phyloP scores from a whole-genome alignment of 2,113 vertebrate species.

The Poeciliopsis turrubarensis region DNA sequence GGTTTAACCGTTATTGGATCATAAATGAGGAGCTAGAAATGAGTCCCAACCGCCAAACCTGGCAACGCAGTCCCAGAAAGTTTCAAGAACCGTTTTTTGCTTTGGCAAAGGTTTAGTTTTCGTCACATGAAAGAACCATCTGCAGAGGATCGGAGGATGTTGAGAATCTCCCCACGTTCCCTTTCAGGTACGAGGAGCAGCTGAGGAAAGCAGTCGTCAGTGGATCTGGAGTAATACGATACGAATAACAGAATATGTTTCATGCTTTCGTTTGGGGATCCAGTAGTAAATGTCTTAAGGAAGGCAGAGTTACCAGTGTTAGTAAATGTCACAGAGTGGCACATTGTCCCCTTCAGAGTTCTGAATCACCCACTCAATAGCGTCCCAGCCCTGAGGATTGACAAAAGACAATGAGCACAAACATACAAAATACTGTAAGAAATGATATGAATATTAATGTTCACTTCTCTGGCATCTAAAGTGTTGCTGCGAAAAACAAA shows the following conservation, averaged over 20 bases:
- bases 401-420: slow-evolving; percentile 70
- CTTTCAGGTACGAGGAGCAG: slow-evolving; percentile 23
- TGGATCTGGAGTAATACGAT: slow-evolving; percentile 32
- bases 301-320: slow-evolving; percentile 78
- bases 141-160: slow-evolving; percentile 16
- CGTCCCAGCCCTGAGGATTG: slow-evolving; percentile 94
- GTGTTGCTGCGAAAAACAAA: not conserved
- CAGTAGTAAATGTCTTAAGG: slow-evolving; percentile 39
- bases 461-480: not conserved
- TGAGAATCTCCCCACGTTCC: not conserved
- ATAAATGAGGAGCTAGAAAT: slow-evolving; percentile 1
- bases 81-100: slow-evolving; percentile 18
- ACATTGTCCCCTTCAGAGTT: slow-evolving; percentile 88
- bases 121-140: not conserved
- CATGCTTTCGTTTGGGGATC: not conserved
- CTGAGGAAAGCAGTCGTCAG: slow-evolving; percentile 11
- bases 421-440: not conserved
- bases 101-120: slow-evolving; percentile 41
- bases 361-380: slow-evolving; percentile 99
- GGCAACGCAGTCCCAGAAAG: not conserved
- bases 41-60: slow-evolving; percentile 1
- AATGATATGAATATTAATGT: not conserved
- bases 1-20: slow-evolving; percentile 14
- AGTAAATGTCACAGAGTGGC: slow-evolving; percentile 78
- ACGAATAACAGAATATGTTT: slow-evolving; percentile 16